Percentiles rank a stretch among this genome's conserved stretches.
Evolutionary conservation across 2,888 invertebrate genomes (phyloP).

Genomic region (Cantharis flavilabris): DNA sequence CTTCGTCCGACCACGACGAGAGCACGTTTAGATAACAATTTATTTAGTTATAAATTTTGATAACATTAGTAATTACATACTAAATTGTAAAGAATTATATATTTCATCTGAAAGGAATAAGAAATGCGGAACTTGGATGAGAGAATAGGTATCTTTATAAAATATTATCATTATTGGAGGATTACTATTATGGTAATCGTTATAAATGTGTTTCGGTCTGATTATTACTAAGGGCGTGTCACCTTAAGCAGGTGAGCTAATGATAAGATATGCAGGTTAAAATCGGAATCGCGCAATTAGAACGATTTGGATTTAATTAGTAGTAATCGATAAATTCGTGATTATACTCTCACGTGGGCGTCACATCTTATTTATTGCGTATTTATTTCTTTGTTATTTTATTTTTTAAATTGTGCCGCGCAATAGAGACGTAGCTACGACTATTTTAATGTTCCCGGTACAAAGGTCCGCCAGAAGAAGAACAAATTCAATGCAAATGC

Average conservation of each 20-base stretch:
- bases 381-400: neutral
- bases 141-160: slow-evolving; percentile 3
- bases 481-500: slow-evolving; percentile 39
- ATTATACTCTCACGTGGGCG: slow-evolving; percentile 13
- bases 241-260: slow-evolving; percentile 24
- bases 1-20: slow-evolving; percentile 26
- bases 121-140: slow-evolving; percentile 16
- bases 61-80: slow-evolving; percentile 23
- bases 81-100: slow-evolving; percentile 18
- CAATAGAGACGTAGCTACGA: neutral
- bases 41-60: slow-evolving; percentile 30
- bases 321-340: slow-evolving; percentile 23
- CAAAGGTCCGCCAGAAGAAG: slow-evolving; percentile 9
- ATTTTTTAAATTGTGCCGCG: neutral
- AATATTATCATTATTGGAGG: slow-evolving; percentile 4
- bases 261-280: slow-evolving; percentile 25
- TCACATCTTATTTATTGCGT: slow-evolving; percentile 8
- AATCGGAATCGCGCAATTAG: slow-evolving; percentile 18
- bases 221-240: slow-evolving; percentile 28
- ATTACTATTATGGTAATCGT: slow-evolving; percentile 14
- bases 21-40: slow-evolving; percentile 28
- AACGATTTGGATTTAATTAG: slow-evolving; percentile 26
- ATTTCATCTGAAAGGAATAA: slow-evolving; percentile 15
- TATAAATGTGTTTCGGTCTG: slow-evolving; percentile 29
- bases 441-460: slow-evolving; percentile 3